Conservation (phyloP, 2,113 vertebrate genomes). For the Thermophis baileyi region DNA sequence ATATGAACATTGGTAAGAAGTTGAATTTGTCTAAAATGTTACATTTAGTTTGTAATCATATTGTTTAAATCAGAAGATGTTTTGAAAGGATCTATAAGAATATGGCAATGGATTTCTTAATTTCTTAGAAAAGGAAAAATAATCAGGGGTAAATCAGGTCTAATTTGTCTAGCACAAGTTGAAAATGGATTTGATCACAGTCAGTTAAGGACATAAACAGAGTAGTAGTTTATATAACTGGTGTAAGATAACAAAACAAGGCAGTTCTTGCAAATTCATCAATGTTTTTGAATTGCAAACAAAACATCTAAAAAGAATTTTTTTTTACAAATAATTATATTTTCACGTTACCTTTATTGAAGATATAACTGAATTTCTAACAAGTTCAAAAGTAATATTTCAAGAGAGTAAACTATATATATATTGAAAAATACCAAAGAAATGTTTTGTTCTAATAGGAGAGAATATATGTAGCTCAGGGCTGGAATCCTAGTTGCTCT, state of each 20-base stretch:
- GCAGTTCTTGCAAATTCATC: not conserved
- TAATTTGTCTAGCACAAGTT: not conserved
- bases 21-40: not conserved
- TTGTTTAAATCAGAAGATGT: not conserved
- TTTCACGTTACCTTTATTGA: not conserved
- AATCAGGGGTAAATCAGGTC: not conserved
- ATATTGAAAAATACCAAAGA: not conserved
- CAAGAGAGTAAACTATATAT: not conserved
- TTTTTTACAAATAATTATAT: not conserved
- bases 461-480: not conserved
- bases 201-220: not conserved
- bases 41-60: not conserved
- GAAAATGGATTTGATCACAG: not conserved
- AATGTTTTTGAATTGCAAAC: not conserved
- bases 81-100: not conserved
- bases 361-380: not conserved
- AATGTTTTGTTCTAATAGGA: not conserved
- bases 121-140: conserved; percentile 2
- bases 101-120: not conserved
- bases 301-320: not conserved
- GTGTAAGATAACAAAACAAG: not conserved
- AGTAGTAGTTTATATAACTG: not conserved
- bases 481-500: not conserved
- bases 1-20: not conserved
- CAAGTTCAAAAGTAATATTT: not conserved